A percentile compares a stretch with the other conserved stretches of the same genome.
Conservation (phyloP, 2,113 vertebrate species). For the Paratilapia polleni region DNA sequence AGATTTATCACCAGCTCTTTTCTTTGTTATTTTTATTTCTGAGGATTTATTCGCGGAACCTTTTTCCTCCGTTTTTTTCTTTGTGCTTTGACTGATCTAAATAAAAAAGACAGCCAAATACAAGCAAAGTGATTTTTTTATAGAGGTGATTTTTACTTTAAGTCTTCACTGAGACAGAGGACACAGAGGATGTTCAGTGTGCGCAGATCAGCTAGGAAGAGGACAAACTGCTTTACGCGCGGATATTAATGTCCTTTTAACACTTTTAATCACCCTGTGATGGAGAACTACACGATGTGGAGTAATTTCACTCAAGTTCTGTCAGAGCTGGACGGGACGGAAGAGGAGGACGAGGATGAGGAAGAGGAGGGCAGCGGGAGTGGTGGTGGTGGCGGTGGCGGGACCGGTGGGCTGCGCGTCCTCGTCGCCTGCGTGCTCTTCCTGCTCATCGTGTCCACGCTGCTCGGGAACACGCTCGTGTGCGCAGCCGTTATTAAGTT, state of each 20-base stretch:
- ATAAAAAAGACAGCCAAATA: accelerated
- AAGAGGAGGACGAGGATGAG: constrained; percentile 15
- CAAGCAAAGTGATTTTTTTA: background rate
- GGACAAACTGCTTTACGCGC: accelerated
- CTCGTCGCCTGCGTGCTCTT: constrained; percentile 81
- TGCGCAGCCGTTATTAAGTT: constrained; percentile 81
- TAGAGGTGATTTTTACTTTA: accelerated
- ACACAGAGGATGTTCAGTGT: background rate
- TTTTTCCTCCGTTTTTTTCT: background rate
- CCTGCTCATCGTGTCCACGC: constrained; percentile 82
- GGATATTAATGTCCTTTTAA: background rate
- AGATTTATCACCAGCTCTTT: background rate
- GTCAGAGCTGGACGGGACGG: constrained; percentile 49
- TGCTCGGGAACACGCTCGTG: constrained; percentile 82
- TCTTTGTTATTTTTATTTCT: background rate
- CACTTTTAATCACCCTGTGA: background rate
- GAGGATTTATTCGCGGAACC: background rate
- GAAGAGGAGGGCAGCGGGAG: constrained; percentile 15
- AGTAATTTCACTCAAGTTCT: constrained; percentile 62
- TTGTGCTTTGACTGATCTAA: background rate
- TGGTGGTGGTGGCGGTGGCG: background rate
- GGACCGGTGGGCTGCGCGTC: constrained; percentile 57
- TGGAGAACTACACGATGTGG: constrained; percentile 68
- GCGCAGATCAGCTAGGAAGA: background rate
- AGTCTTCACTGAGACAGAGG: too few relatives aligned